A percentile compares a stretch with the other conserved stretches of the same genome.
Evolutionary conservation across 2,113 vertebrate genomes (phyloP).

Genomic region (Lontra canadensis): DNA sequence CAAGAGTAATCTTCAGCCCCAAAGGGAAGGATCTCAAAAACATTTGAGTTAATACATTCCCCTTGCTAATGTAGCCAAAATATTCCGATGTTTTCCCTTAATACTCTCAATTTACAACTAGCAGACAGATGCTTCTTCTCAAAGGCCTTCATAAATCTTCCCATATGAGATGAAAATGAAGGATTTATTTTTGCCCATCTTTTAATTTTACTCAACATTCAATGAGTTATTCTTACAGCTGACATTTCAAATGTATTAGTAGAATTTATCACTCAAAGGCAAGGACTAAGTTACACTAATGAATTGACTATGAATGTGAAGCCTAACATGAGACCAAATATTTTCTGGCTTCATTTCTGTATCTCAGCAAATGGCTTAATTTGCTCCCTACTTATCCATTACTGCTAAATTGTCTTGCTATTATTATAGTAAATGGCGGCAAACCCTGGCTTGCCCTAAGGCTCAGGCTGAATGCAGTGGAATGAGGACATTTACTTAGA

Average conservation of each 20-base stretch:
- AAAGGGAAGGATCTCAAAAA: conserved; percentile 61
- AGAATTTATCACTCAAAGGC: conserved; percentile 84
- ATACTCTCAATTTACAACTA: conserved; percentile 73
- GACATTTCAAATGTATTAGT: conserved; percentile 82
- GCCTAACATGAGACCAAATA: conserved; percentile 83
- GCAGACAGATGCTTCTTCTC: conserved; percentile 75
- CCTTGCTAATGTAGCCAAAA: conserved; percentile 47
- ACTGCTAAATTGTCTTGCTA: conserved; percentile 84
- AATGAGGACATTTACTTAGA: conserved; percentile 69
- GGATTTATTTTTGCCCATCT: conserved; percentile 78
- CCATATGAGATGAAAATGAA: conserved; percentile 79
- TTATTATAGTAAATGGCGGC: conserved; percentile 84
- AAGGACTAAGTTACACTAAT: conserved; percentile 85
- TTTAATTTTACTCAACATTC: conserved; percentile 83
- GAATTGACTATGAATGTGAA: conserved; percentile 87
- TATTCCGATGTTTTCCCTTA: conserved; percentile 70
- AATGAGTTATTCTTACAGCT: conserved; percentile 83
- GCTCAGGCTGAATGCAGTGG: conserved; percentile 58
- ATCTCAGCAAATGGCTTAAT: conserved; percentile 84
- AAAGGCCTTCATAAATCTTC: conserved; percentile 78
- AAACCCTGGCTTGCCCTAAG: conserved; percentile 81
- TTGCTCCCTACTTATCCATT: conserved; percentile 86
- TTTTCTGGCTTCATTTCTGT: conserved; percentile 84
- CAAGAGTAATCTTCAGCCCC: conserved; percentile 59
- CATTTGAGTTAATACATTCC: conserved; percentile 54